phyloP scores from a whole-genome alignment of 2,888 invertebrate species.

The Diarsia mendica region DNA sequence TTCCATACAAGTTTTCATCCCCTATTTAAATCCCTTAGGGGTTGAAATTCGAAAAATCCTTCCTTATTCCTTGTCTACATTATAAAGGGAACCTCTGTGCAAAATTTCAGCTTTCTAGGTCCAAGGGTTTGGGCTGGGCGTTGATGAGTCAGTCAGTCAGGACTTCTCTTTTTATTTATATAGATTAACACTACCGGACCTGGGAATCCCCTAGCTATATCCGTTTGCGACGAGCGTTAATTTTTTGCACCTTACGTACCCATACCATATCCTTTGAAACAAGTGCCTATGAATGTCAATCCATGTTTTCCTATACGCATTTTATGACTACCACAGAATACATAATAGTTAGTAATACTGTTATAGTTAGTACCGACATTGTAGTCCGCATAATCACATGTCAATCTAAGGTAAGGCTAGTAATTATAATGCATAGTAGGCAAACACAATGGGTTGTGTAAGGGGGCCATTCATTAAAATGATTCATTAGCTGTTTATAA shows the following conservation, averaged over 20 bases:
- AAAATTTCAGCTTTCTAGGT: no score
- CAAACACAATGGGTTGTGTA: constrained; percentile 26
- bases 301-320: background rate
- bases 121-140: no score
- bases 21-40: no score
- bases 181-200: no score
- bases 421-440: constrained; percentile 25
- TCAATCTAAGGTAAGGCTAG: constrained; percentile 34
- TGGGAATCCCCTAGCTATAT: no score
- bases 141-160: no score
- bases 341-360: background rate
- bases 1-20: no score
- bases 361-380: background rate
- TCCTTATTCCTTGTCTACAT: no score
- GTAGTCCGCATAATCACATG: constrained; percentile 9
- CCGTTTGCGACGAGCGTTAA: background rate
- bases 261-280: background rate
- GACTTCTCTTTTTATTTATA: no score
- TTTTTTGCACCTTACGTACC: background rate
- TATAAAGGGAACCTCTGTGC: no score
- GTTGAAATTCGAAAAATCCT: no score
- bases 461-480: constrained; percentile 38
- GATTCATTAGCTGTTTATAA: constrained; percentile 41
- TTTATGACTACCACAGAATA: constrained; percentile 11
- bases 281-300: constrained; percentile 19